phyloP scores from a whole-genome alignment of 2,113 vertebrate species.

The Steatornis caripensis region DNA sequence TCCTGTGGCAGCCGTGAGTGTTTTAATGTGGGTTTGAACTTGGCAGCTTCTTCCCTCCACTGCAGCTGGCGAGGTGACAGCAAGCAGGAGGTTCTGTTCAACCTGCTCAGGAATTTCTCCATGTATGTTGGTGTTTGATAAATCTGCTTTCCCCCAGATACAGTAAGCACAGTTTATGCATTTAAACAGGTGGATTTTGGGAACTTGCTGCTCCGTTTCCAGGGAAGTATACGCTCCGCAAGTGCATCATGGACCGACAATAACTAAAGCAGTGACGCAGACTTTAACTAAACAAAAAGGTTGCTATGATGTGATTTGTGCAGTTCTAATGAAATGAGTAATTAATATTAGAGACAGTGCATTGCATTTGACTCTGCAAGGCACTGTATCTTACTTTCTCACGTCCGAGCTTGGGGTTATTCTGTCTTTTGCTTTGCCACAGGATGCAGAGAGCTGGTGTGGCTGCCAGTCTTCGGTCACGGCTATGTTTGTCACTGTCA shows the following conservation, averaged over 20 bases:
- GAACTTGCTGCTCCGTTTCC: not conserved
- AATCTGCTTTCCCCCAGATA: not conserved
- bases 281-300: conserved; percentile 5
- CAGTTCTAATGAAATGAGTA: not conserved
- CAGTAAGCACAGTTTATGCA: not conserved
- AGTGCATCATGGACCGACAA: conserved; percentile 34
- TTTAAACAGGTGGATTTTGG: not conserved
- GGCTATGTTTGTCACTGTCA: not conserved
- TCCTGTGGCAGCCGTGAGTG: not conserved
- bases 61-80: not conserved
- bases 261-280: conserved; percentile 28
- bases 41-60: not conserved
- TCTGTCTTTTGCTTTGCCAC: not conserved
- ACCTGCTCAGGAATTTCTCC: not conserved
- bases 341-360: not conserved
- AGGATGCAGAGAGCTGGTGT: not conserved
- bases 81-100: not conserved
- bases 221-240: not conserved
- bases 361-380: not conserved
- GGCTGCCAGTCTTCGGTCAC: not conserved
- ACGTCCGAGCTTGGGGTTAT: not conserved
- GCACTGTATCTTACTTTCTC: not conserved
- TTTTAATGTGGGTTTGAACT: not conserved
- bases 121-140: not conserved
- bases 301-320: conserved; percentile 8